Evolutionary conservation across 2,888 invertebrate species (phyloP).

Genomic region (Pristionchus entomophagus): DNA sequence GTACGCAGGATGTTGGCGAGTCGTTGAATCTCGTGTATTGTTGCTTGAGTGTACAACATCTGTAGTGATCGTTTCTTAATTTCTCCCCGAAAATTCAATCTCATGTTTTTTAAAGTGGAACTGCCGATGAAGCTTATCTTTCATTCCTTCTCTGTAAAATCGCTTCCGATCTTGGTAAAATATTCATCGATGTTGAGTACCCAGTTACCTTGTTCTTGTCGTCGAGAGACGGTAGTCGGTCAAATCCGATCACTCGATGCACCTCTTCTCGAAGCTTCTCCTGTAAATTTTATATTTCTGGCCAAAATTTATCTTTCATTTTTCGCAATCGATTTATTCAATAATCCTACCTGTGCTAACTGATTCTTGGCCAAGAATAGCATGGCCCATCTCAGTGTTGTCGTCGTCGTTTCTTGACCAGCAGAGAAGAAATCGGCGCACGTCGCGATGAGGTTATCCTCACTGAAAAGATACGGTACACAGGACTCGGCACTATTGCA

Average conservation of each 20-base stretch:
- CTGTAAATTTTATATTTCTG: too few relatives aligned
- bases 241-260: not conserved
- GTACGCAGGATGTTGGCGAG: not conserved
- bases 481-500: too few relatives aligned
- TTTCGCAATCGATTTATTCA: too few relatives aligned
- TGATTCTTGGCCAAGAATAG: not conserved
- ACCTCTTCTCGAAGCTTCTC: not conserved
- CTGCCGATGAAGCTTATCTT: too few relatives aligned
- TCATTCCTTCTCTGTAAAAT: too few relatives aligned
- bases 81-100: too few relatives aligned
- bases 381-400: not conserved
- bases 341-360: not conserved
- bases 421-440: too few relatives aligned
- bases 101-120: too few relatives aligned
- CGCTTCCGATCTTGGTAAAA: too few relatives aligned
- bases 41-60: not conserved
- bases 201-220: not conserved
- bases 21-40: not conserved
- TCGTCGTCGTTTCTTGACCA: too few relatives aligned
- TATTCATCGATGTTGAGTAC: too few relatives aligned
- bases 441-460: not conserved
- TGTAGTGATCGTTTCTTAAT: not conserved
- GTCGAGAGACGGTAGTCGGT: not conserved
- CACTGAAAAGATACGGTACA: not conserved
- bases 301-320: too few relatives aligned